These are phyloP conservation scores for Homarus americanus DNA, from an alignment of 1,140 invertebrate species.

Conservation along the genomic window DNA sequence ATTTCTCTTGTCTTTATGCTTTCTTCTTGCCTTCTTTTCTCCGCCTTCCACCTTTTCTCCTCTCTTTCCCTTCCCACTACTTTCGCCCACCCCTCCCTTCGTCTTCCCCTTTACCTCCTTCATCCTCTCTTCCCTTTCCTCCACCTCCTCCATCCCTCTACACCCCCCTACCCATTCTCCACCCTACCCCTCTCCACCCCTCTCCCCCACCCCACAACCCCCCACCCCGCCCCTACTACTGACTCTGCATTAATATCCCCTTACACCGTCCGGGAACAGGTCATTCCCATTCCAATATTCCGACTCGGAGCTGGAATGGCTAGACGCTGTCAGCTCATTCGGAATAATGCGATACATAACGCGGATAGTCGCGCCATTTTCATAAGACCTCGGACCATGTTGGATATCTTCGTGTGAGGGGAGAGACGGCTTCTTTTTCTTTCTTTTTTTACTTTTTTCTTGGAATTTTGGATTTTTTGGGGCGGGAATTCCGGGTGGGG, in stretches of 20 bases:
- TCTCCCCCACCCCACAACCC: not conserved
- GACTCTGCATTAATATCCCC: conserved; percentile 6
- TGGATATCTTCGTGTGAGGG: not conserved
- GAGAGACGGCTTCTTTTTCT: not conserved
- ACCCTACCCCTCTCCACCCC: not conserved
- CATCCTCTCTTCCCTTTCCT: too few species aligned
- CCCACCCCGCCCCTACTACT: not conserved
- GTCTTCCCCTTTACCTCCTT: too few species aligned
- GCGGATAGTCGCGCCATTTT: conserved; percentile 9
- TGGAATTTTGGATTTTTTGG: not conserved
- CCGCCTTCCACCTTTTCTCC: too few species aligned
- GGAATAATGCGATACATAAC: conserved; percentile 53
- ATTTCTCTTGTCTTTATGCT: not conserved
- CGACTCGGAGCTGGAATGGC: conserved; percentile 55
- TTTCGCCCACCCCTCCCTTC: too few species aligned
- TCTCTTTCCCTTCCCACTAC: too few species aligned
- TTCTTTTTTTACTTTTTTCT: not conserved
- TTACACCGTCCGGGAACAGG: conserved; percentile 32
- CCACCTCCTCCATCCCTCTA: too few species aligned
- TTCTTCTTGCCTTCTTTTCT: not conserved
- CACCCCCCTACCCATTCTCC: too few species aligned
- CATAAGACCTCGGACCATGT: conserved; percentile 8
- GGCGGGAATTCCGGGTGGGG: conserved; percentile 15
- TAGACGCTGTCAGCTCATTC: conserved; percentile 33
- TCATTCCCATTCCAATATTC: conserved; percentile 67